These are phyloP conservation scores for Nephrocerus scutellatus DNA, from an alignment of 2,888 invertebrate species.

Conservation along the genomic window DNA sequence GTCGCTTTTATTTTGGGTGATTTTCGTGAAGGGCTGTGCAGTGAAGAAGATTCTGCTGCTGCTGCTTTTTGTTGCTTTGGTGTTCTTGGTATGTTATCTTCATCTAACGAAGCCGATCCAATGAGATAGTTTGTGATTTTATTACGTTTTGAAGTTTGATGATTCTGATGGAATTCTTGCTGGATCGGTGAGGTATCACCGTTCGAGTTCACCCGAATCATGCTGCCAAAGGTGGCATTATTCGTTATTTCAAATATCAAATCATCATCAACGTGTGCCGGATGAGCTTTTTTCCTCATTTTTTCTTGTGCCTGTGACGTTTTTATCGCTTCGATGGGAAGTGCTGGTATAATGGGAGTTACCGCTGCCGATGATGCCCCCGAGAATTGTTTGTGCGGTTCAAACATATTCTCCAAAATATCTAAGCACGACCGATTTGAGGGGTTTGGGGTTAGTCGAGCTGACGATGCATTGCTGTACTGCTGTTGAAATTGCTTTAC, in stretches of 20 bases:
- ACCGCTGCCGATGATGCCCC: constrained; percentile 8
- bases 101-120: constrained; percentile 17
- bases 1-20: constrained; percentile 36
- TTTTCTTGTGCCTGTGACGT: too few species aligned
- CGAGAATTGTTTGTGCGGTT: constrained; percentile 21
- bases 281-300: too few species aligned
- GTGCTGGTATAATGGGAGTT: constrained; percentile 12
- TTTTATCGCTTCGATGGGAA: constrained; percentile 19
- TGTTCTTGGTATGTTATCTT: constrained; percentile 19
- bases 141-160: constrained; percentile 23
- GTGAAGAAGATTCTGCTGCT: constrained; percentile 1
- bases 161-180: constrained; percentile 22
- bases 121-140: constrained; percentile 44
- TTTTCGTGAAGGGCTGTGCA: constrained; percentile 26
- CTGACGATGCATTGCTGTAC: too few species aligned
- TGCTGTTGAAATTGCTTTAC: constrained; percentile 36
- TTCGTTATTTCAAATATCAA: constrained; percentile 43
- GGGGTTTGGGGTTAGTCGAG: constrained; percentile 7
- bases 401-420: constrained; percentile 40
- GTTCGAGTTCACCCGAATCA: constrained; percentile 35
- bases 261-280: constrained; percentile 29
- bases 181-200: constrained; percentile 39
- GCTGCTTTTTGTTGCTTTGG: constrained; percentile 22
- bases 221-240: constrained; percentile 40
- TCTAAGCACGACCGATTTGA: constrained; percentile 39